Evolutionary conservation across 2,797 vertebrate genomes (phyloP), one percentile per base, ranked within the genome.

Genomic region (Clarias fuscus): DNA sequence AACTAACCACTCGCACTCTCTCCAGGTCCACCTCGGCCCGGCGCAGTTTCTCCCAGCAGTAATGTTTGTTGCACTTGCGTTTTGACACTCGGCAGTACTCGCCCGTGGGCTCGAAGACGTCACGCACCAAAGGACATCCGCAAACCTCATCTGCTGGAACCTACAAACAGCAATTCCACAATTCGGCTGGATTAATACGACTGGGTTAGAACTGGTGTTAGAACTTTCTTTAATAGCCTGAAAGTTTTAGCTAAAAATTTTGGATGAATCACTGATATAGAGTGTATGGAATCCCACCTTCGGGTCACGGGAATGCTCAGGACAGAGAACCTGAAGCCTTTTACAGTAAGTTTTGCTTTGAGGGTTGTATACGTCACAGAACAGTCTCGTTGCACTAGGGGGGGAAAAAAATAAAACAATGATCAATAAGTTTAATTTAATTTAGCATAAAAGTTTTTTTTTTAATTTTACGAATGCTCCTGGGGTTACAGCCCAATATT

Each of bases 311-410:
- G 96, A 98, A 92, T 97, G 97, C 90, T 98, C 97, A 0, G 97
- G 97, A 91, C 97, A 98, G 37, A 98, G 92, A 64, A 98, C 97
- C 92, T 97, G 97, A 86, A 98, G 96, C 61, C 97, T 92, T 87
- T 98, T 98, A 89, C 97, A 98, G 91, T 98, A 98, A 0, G 97
- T 98, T 90, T 97, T 97, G 92, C 97, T 98, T 88, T 98, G 97
- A 83, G 97, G 96, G 90, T 98, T 98, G 89, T 98, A 98, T 58
- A 98, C 97, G 0, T 98, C 97, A 86, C 97, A 98, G 93, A 98
- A 98, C 77, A 98, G 90, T 61, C 97, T 91, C 0, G 97, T 97
- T 48, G 97, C 97, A 27, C 97, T 97, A 88, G 14, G 1, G 24
- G 6, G 24, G 20, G 82, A 61, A 81, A 79, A 83, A 24, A 17